These are phyloP conservation scores for Unio delphinus DNA, from an alignment of 2,888 invertebrate genomes.

Conservation along the genomic window DNA sequence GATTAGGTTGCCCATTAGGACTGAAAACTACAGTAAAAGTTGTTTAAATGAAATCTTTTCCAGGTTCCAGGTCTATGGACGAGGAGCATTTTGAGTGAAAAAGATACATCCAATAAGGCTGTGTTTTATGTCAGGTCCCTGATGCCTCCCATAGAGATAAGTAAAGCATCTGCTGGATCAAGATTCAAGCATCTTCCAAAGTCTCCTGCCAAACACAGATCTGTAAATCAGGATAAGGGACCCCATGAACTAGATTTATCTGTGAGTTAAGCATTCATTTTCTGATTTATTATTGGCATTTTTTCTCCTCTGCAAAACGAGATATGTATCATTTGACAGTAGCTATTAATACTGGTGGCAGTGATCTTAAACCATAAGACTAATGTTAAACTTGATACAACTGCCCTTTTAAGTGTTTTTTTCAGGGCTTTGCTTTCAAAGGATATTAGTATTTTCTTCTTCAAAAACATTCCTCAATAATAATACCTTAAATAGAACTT, in stretches of 20 bases:
- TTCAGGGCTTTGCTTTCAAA: too few species aligned
- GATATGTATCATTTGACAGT: too few species aligned
- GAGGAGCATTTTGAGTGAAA: not conserved
- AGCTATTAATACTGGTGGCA: too few species aligned
- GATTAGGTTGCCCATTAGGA: not conserved
- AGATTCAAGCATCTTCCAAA: constrained; percentile 45
- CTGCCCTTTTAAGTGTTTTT: too few species aligned
- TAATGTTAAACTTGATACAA: too few species aligned
- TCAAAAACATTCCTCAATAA: too few species aligned
- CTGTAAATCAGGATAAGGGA: constrained; percentile 4
- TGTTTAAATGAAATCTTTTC: not conserved
- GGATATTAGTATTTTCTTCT: too few species aligned
- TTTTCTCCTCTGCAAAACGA: too few species aligned
- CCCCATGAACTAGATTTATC: too few species aligned
- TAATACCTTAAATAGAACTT: too few species aligned
- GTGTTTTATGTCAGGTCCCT: constrained; percentile 48
- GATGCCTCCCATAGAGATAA: constrained; percentile 53
- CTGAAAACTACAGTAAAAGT: constrained; percentile 6
- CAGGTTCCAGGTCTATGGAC: not conserved
- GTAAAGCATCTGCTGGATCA: constrained; percentile 31
- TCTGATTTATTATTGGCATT: too few species aligned
- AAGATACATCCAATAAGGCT: constrained; percentile 3
- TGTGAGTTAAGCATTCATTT: not conserved
- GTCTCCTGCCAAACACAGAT: constrained; percentile 47
- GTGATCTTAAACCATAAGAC: too few species aligned